These are phyloP conservation scores for Cepaea nemoralis DNA, from an alignment of 1,140 invertebrate genomes.

Conservation along the genomic window DNA sequence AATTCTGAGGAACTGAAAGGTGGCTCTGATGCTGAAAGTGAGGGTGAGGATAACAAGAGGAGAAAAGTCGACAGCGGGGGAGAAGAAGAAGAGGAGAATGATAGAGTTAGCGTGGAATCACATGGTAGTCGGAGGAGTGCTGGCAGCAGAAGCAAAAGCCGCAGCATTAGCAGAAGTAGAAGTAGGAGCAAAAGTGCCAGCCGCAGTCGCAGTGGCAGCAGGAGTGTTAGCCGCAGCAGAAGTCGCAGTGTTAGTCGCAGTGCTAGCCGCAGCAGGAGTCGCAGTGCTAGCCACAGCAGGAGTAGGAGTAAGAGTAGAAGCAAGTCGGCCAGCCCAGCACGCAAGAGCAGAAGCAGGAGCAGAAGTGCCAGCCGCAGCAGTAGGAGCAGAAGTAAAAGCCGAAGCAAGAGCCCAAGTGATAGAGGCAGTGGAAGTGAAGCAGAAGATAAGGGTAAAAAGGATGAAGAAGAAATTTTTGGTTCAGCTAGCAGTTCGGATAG, in stretches of 20 bases:
- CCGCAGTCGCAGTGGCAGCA: conserved; percentile 47
- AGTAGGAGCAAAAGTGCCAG: conserved; percentile 44
- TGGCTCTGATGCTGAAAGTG: conserved; percentile 37
- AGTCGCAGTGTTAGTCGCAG: conserved; percentile 47
- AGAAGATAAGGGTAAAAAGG: conserved; percentile 65
- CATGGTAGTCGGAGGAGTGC: conserved; percentile 48
- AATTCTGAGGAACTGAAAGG: conserved; percentile 38
- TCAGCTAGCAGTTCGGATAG: conserved; percentile 66
- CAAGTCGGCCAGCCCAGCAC: conserved; percentile 43
- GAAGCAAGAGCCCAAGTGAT: conserved; percentile 53
- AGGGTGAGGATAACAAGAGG: conserved; percentile 48
- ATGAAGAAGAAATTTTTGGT: conserved; percentile 73
- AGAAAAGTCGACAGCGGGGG: conserved; percentile 43
- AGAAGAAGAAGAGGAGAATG: conserved; percentile 46
- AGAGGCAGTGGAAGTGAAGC: conserved; percentile 54
- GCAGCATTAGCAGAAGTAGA: conserved; percentile 28
- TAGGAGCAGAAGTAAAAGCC: conserved; percentile 44
- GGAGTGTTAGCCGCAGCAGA: conserved; percentile 45
- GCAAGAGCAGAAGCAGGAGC: conserved; percentile 40
- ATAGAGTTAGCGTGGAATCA: conserved; percentile 44
- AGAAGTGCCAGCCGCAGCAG: conserved; percentile 49
- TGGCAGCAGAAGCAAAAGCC: conserved; percentile 43
- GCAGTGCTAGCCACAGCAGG: conserved; percentile 47
- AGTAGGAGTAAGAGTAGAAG: conserved; percentile 36
- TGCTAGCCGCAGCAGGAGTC: conserved; percentile 46